Percentiles rank a stretch among this genome's conserved stretches.
Conservation (phyloP, 1,140 invertebrate species). For the Nilaparvata lugens region DNA sequence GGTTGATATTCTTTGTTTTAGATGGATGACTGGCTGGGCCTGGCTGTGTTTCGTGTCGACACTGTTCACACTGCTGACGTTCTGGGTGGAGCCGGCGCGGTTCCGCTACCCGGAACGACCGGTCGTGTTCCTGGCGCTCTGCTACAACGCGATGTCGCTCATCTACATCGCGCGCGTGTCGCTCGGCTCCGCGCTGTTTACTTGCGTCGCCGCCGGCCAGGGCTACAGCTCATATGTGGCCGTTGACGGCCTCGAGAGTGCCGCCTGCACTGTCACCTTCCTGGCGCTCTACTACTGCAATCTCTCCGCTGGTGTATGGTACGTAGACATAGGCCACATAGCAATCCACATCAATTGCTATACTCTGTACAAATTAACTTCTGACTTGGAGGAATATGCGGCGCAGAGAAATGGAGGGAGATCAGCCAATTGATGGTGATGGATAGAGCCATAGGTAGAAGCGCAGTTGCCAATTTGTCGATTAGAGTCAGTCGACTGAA, state of each 20-base stretch:
- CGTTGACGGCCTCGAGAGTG: slow-evolving; percentile 61
- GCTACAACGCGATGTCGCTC: slow-evolving; percentile 62
- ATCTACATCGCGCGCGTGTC: slow-evolving; percentile 50
- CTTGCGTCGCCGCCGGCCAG: slow-evolving; percentile 44
- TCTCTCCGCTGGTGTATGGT: slow-evolving; percentile 64
- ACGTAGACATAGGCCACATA: too few species aligned
- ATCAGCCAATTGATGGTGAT: too few species aligned
- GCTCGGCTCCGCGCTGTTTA: slow-evolving; percentile 48
- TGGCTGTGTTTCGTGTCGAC: slow-evolving; percentile 75
- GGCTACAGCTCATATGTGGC: slow-evolving; percentile 43
- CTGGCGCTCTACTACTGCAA: slow-evolving; percentile 76
- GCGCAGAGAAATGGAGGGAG: too few species aligned
- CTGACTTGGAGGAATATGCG: too few species aligned
- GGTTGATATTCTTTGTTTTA: slow-evolving; percentile 65
- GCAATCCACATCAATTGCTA: too few species aligned
- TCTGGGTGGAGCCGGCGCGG: slow-evolving; percentile 52
- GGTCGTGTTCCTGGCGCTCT: slow-evolving; percentile 68
- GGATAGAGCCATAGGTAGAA: too few species aligned
- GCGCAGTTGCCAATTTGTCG: too few species aligned
- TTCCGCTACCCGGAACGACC: slow-evolving; percentile 57
- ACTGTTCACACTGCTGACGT: slow-evolving; percentile 64
- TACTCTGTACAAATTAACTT: too few species aligned
- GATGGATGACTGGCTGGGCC: slow-evolving; percentile 75
- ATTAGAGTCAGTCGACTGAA: too few species aligned
- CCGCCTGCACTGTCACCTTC: slow-evolving; percentile 77